These are phyloP conservation scores for Cryptops parisi DNA, from an alignment of 2,888 invertebrate species.

Conservation along the genomic window DNA sequence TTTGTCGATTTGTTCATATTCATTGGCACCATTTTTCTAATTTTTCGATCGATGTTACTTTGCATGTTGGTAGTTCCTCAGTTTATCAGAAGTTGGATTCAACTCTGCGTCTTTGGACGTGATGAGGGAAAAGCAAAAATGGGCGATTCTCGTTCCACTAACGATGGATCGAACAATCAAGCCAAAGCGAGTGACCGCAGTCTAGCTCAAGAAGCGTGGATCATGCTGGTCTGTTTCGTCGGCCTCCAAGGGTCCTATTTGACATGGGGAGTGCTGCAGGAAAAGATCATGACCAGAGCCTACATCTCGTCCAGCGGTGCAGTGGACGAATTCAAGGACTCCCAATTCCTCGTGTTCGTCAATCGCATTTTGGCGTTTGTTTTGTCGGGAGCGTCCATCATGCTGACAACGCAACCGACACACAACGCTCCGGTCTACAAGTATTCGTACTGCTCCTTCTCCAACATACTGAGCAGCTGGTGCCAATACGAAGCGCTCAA, in stretches of 20 bases:
- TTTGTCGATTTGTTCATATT: too few relatives aligned
- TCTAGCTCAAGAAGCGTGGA: conserved; percentile 42
- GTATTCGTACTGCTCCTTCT: conserved; percentile 89
- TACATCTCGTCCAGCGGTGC: conserved; percentile 49
- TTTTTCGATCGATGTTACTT: too few relatives aligned
- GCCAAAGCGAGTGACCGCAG: conserved; percentile 17
- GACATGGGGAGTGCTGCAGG: conserved; percentile 93
- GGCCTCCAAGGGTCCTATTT: conserved; percentile 84
- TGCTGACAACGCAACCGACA: conserved; percentile 36
- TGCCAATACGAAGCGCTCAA: conserved; percentile 99
- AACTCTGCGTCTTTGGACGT: conserved; percentile 10
- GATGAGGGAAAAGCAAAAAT: conserved; percentile 16
- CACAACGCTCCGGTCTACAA: conserved; percentile 80
- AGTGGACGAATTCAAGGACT: conserved; percentile 65
- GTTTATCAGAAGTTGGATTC: too few relatives aligned
- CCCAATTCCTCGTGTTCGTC: conserved; percentile 91
- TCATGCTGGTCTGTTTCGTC: conserved; percentile 60
- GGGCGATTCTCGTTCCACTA: too few relatives aligned
- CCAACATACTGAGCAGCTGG: conserved; percentile 97
- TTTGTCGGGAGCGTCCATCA: conserved; percentile 50
- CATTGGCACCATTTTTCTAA: too few relatives aligned
- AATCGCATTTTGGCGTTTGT: conserved; percentile 78
- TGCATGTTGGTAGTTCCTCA: too few relatives aligned
- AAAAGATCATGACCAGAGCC: conserved; percentile 90
- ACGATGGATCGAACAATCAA: background rate